These are phyloP conservation scores for Sycobia sp. DNA, from an alignment of 1,140 invertebrate species.

Conservation along the genomic window DNA sequence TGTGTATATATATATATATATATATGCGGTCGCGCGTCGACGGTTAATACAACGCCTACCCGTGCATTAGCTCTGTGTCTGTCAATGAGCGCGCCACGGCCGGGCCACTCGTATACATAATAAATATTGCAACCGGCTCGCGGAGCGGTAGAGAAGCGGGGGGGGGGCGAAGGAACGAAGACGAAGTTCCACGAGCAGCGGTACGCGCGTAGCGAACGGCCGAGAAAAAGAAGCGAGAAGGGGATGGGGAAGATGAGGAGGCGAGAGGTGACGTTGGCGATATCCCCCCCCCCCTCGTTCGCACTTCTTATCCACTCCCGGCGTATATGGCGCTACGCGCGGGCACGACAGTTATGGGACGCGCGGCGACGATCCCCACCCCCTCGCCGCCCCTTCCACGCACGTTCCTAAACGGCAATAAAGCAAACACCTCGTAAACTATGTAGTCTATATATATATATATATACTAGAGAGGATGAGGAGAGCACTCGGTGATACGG, in stretches of 20 bases:
- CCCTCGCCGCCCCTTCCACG: constrained; percentile 40
- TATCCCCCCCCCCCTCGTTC: background rate
- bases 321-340: constrained; percentile 52
- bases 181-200: background rate
- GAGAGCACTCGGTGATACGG: no score
- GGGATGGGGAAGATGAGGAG: background rate
- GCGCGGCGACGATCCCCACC: constrained; percentile 49
- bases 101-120: no score
- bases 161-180: background rate
- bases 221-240: background rate
- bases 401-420: constrained; percentile 56
- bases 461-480: no score
- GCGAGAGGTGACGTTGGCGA: background rate
- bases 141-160: background rate
- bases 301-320: background rate
- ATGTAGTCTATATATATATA: background rate
- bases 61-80: no score
- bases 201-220: background rate
- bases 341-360: constrained; percentile 58
- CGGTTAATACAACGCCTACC: no score
- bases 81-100: no score
- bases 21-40: no score
- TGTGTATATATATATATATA: no score
- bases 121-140: no score
- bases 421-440: constrained; percentile 47